Percentiles rank a stretch among this genome's conserved stretches.
Evolutionary conservation across 2,888 invertebrate genomes (phyloP).

Genomic region (Chloroclysta siterata): DNA sequence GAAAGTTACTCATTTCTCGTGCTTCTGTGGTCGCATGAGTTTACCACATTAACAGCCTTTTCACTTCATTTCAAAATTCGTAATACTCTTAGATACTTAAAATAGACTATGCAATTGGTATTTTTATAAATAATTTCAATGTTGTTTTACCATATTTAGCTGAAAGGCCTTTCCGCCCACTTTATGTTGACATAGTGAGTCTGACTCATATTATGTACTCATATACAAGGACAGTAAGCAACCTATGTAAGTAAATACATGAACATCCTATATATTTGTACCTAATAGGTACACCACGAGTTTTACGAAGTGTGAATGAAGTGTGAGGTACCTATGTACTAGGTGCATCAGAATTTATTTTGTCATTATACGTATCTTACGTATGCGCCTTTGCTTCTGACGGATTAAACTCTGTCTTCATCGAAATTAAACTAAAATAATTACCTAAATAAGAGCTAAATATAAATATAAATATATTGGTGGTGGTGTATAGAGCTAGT

Average conservation of each 20-base stretch:
- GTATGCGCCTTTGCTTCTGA: too few relatives aligned
- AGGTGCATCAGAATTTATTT: background rate
- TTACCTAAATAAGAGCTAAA: too few relatives aligned
- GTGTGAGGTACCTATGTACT: constrained; percentile 35
- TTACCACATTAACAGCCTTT: constrained; percentile 26
- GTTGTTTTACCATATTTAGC: constrained; percentile 57
- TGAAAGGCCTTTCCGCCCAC: constrained; percentile 74
- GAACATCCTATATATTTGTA: constrained; percentile 36
- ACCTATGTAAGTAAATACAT: constrained; percentile 52
- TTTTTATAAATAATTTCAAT: constrained; percentile 44
- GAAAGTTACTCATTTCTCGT: constrained; percentile 59
- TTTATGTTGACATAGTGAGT: constrained; percentile 71
- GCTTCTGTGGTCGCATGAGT: constrained; percentile 40
- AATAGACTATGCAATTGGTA: constrained; percentile 16
- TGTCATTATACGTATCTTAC: background rate
- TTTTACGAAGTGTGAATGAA: constrained; percentile 47
- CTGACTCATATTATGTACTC: constrained; percentile 57
- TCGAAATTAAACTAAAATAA: too few relatives aligned
- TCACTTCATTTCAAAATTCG: constrained; percentile 23
- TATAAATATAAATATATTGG: too few relatives aligned
- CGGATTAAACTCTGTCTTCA: too few relatives aligned
- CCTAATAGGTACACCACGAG: constrained; percentile 57
- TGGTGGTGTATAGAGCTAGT: too few relatives aligned
- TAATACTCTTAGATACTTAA: constrained; percentile 5
- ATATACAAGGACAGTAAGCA: constrained; percentile 78